Conservation (phyloP, 1,140 invertebrate species). For the Drosophila pandora region DNA sequence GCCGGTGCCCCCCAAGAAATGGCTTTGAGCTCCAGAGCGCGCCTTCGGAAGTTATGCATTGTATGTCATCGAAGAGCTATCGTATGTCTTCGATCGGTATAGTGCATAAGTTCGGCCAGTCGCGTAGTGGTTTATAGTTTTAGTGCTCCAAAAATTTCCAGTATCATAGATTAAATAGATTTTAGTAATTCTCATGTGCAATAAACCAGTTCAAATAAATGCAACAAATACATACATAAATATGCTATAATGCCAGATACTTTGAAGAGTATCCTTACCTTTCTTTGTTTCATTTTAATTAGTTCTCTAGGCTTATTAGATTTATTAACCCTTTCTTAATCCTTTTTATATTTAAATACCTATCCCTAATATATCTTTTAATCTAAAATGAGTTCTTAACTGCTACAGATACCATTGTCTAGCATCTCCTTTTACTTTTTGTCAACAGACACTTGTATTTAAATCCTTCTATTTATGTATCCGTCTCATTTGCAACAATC, state of each 20-base stretch:
- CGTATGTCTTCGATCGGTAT: constrained; percentile 14
- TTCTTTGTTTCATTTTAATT: too few relatives aligned
- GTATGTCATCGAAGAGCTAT: constrained; percentile 23
- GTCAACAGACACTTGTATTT: neutral
- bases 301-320: too few relatives aligned
- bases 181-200: constrained; percentile 4
- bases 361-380: neutral
- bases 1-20: constrained; percentile 10
- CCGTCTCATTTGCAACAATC: constrained; percentile 25
- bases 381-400: neutral
- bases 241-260: too few relatives aligned
- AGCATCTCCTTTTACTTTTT: neutral
- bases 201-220: constrained; percentile 33
- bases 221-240: neutral
- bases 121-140: constrained; percentile 53
- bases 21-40: constrained; percentile 24
- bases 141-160: constrained; percentile 33
- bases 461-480: constrained; percentile 16
- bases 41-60: constrained; percentile 51
- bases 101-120: constrained; percentile 44
- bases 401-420: neutral
- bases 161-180: neutral
- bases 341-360: neutral
- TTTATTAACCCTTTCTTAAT: too few relatives aligned
- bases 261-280: too few relatives aligned